Base-by-base conservation (phyloP, 2,888 invertebrate genomes). In the Agapetus fuscipes region DNA sequence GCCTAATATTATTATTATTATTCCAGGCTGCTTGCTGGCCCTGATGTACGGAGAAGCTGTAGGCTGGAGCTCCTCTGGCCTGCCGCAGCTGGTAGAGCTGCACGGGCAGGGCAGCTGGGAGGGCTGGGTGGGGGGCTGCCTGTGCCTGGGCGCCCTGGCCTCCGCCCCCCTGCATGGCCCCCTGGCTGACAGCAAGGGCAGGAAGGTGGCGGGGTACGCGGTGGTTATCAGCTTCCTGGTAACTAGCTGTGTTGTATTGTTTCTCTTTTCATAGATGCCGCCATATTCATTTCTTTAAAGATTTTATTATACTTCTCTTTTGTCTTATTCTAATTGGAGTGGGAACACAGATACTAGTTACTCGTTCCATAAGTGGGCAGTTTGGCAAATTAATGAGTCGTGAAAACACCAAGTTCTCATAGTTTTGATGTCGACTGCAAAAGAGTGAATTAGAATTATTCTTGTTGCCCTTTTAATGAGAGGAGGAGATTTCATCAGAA, bases 151-250 rank as follows among this genome's bases (percentile, higher is more conserved):
- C 0, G 69, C 69, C 2, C 65, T 70, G 39, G 54, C 66, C 36
- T 58, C 61, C 35, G 66, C 67, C 3, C 64, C 65, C 0, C 66
- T 69, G 1, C 64, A 64, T 64, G 67, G 68, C 0, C 58, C 63
- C 47, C 56, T 69, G 9, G 66, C 66, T 0, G 69, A 70, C 43
- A 54, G 54, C 35, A 66, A 54, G 32, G 69, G 69, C 1, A 55
- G 69, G 38, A 69, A 69, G 28, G 46, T 58, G 2, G 68, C 68
- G 64, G 66, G 66, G 0, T 47, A 68, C n/a, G 50, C 59, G 2
- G 66, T 67, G 0, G 61, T 60, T 0, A 38, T 66, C 2, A 63
- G 66, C 0, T 54, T 69, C 10, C 61, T 67, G 46, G 69, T 69
- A 48, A 67, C 65, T 64, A 6, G 3, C 11, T 10, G 5, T 10